These are phyloP conservation scores for Rhabdophis nuchalis DNA, from an alignment of 2,797 vertebrate genomes.

Conservation along the genomic window DNA sequence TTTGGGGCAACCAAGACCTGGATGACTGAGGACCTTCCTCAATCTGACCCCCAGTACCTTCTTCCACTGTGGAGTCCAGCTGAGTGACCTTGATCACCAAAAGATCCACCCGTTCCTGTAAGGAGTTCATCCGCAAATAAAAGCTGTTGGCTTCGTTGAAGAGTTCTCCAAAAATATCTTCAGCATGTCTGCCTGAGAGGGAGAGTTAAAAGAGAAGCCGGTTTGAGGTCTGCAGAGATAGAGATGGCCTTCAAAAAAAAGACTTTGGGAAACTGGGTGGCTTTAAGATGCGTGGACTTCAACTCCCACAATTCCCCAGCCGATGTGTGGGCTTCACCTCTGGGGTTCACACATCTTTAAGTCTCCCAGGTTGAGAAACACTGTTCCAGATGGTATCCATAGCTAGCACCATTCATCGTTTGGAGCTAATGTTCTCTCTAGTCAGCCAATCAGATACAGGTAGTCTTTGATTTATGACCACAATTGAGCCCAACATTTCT, in stretches of 20 bases:
- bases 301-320: neutral
- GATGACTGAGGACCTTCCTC: neutral
- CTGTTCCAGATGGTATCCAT: neutral
- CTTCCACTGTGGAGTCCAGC: constrained; percentile 89
- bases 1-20: neutral
- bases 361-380: neutral
- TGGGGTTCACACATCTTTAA: neutral
- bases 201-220: neutral
- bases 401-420: neutral
- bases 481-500: neutral
- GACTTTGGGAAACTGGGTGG: neutral
- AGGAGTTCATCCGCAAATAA: constrained; percentile 87
- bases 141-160: constrained; percentile 92
- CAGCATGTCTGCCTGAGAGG: constrained; percentile 81
- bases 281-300: neutral
- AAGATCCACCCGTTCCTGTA: constrained; percentile 89
- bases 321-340: neutral
- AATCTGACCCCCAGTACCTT: constrained; percentile 71
- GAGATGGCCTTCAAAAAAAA: neutral
- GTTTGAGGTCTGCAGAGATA: neutral
- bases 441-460: neutral
- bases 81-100: constrained; percentile 90
- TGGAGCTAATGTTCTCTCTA: neutral
- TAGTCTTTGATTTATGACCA: neutral
- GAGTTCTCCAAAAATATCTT: constrained; percentile 89